Evolutionary conservation across 2,888 invertebrate genomes (phyloP).

Genomic region (Polyommatus icarus): DNA sequence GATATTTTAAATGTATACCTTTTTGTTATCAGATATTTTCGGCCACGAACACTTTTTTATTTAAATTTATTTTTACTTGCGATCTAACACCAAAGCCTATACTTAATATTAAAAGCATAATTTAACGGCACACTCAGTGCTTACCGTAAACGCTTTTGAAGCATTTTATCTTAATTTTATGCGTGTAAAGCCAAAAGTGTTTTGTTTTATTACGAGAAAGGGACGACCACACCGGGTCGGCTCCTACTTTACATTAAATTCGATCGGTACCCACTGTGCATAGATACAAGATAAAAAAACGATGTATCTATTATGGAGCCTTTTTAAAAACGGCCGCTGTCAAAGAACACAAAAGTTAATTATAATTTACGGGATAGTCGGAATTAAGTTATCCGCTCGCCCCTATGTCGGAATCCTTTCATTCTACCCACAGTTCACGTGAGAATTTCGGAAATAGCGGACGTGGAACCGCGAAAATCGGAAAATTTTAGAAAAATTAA

Average conservation of each 20-base stretch:
- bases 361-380: constrained; percentile 73
- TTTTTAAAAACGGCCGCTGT: constrained; percentile 63
- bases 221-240: constrained; percentile 54
- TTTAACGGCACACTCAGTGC: background rate
- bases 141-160: constrained; percentile 13
- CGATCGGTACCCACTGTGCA: constrained; percentile 59
- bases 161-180: constrained; percentile 35
- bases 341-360: constrained; percentile 73
- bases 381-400: constrained; percentile 75
- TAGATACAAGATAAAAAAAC: constrained; percentile 70
- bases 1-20: too few species aligned
- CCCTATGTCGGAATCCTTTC: constrained; percentile 67
- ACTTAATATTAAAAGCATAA: background rate
- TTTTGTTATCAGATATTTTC: too few species aligned
- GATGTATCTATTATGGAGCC: constrained; percentile 74
- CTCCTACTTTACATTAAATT: constrained; percentile 52
- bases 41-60: background rate
- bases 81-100: background rate
- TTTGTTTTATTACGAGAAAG: constrained; percentile 50
- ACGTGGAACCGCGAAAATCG: constrained; percentile 48
- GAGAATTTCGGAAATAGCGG: constrained; percentile 57
- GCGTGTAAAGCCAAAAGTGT: constrained; percentile 36
- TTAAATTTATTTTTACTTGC: background rate
- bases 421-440: constrained; percentile 57
- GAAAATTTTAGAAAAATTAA: background rate